A percentile compares a stretch with the other conserved stretches of the same genome.
Conservation (phyloP, 2,888 invertebrate genomes). For the Plebejus argus region DNA sequence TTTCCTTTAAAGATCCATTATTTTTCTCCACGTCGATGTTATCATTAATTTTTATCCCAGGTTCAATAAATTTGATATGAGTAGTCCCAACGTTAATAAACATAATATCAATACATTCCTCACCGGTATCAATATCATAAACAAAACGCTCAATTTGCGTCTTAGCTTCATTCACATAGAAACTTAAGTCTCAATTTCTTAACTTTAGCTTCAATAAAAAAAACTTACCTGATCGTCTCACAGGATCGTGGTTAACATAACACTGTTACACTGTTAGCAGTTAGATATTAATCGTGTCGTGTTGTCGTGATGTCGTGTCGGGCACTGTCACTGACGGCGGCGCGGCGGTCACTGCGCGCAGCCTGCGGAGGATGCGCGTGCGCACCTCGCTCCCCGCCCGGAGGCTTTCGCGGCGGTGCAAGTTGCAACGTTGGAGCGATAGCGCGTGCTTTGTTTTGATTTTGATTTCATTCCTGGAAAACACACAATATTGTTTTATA, state of each 20-base stretch:
- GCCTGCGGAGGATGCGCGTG: conserved; percentile 43
- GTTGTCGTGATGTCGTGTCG: not conserved
- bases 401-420: conserved; percentile 54
- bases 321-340: conserved; percentile 51
- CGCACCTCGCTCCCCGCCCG: conserved; percentile 51
- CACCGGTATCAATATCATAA: not conserved
- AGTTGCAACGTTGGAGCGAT: conserved; percentile 37
- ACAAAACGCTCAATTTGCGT: not conserved
- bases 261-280: conserved; percentile 24
- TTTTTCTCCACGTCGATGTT: not conserved
- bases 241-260: conserved; percentile 22
- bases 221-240: not conserved
- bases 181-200: too few relatives aligned
- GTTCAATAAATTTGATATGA: not conserved
- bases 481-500: not conserved
- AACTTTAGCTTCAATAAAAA: not conserved
- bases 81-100: not conserved
- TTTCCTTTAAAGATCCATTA: not conserved
- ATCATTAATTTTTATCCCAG: not conserved
- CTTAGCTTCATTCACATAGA: too few relatives aligned
- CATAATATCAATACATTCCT: not conserved
- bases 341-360: conserved; percentile 48
- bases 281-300: conserved; percentile 13
- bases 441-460: not conserved
- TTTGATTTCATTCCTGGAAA: not conserved